Evolutionary conservation across 2,888 invertebrate genomes (phyloP).

Genomic region (Drosophila atripex): DNA sequence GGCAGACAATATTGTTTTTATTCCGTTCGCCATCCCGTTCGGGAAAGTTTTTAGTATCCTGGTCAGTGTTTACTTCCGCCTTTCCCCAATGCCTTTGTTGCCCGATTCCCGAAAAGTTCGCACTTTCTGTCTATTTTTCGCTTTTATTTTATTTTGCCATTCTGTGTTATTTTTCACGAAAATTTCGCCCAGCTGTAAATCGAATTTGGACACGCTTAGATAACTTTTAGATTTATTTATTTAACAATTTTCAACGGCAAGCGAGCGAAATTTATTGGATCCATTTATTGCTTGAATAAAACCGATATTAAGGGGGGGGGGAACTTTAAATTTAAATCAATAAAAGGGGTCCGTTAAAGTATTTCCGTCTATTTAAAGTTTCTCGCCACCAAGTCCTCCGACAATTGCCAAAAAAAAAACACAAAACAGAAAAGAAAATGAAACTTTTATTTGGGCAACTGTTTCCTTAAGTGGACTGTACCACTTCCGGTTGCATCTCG

Average conservation of each 20-base stretch:
- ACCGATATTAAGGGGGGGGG: no score
- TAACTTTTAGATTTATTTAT: constrained; percentile 74
- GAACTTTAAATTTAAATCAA: neutral
- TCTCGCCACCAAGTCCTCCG: constrained; percentile 3
- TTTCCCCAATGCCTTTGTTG: constrained; percentile 10
- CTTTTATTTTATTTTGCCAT: neutral
- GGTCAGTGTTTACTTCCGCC: constrained; percentile 15
- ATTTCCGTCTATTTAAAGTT: constrained; percentile 2
- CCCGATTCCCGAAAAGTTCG: constrained; percentile 11
- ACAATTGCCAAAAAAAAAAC: constrained; percentile 6
- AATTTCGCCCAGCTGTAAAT: constrained; percentile 57
- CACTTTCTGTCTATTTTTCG: constrained; percentile 14
- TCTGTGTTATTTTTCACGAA: constrained; percentile 1
- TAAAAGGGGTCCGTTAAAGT: neutral
- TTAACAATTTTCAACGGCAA: constrained; percentile 60
- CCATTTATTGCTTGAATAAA: constrained; percentile 8
- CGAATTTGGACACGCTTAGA: constrained; percentile 74
- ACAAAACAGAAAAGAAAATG: neutral
- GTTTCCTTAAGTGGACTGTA: constrained; percentile 22
- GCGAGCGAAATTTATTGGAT: constrained; percentile 58
- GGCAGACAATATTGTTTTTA: constrained; percentile 24
- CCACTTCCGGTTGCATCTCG: neutral
- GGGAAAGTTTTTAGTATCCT: constrained; percentile 14
- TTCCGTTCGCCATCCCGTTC: constrained; percentile 18
- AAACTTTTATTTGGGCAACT: constrained; percentile 30